A percentile compares a stretch with the other conserved stretches of the same genome.
Conservation (phyloP, 1,140 invertebrate genomes). For the Lucilia sericata region DNA sequence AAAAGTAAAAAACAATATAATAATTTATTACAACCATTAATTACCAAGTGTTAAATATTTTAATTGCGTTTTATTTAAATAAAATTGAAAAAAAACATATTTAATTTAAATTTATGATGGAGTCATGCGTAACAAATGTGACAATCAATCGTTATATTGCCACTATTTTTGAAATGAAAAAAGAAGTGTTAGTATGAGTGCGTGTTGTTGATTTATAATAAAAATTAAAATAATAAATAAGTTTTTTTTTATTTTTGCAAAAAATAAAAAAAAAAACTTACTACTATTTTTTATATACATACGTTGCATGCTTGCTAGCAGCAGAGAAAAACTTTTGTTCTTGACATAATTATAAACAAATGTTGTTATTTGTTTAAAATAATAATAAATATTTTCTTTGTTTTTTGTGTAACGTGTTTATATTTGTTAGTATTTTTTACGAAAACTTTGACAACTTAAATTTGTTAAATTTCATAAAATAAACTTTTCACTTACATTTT, state of each 20-base stretch:
- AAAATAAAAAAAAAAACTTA: no score
- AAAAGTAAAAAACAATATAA: background rate
- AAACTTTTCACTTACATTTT: no score
- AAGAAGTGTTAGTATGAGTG: no score
- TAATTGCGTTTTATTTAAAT: constrained; percentile 1
- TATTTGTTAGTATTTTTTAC: background rate
- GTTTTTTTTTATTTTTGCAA: no score
- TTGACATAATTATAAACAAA: background rate
- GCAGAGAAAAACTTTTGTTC: background rate
- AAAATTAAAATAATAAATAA: no score
- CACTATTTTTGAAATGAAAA: no score
- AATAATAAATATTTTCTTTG: background rate
- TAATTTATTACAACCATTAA: constrained; percentile 3
- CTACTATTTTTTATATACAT: no score
- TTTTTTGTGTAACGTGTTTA: background rate
- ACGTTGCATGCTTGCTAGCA: no score
- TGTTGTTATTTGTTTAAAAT: no score
- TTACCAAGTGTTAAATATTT: constrained; percentile 7
- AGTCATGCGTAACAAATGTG: background rate
- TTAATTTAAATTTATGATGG: background rate
- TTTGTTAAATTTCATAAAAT: no score
- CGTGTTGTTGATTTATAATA: no score
- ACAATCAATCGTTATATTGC: no score
- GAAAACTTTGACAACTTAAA: background rate
- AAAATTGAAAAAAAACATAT: background rate